Conservation (phyloP, 1,140 invertebrate species). For the honey bee (Apis mellifera) region DNA sequence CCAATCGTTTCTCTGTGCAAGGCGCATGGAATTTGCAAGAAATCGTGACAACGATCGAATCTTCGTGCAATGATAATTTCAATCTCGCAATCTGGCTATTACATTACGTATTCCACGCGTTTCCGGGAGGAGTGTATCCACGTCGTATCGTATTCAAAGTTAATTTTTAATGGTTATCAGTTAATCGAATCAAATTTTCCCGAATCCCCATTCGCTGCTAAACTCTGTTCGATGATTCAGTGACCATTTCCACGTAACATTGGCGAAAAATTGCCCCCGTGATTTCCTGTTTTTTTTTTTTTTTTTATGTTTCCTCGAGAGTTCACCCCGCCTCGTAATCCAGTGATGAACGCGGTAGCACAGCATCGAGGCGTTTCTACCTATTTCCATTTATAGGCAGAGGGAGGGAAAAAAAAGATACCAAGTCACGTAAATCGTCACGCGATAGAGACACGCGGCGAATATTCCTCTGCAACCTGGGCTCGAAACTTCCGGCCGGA, state of each 20-base stretch:
- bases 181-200: constrained; percentile 28
- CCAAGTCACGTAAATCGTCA: constrained; percentile 58
- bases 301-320: too few relatives aligned
- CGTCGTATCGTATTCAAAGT: background rate
- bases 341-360: background rate
- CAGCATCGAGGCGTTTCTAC: background rate
- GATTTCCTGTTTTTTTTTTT: too few relatives aligned
- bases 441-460: constrained; percentile 48
- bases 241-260: too few relatives aligned
- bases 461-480: constrained; percentile 57
- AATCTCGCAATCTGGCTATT: background rate
- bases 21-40: background rate
- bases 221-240: background rate
- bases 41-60: background rate
- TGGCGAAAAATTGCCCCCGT: background rate
- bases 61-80: background rate
- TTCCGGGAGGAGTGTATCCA: too few relatives aligned
- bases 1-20: too few relatives aligned
- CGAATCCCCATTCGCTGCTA: background rate
- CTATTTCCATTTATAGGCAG: constrained; percentile 43
- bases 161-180: background rate
- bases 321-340: background rate
- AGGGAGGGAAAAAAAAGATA: constrained; percentile 49
- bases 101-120: background rate
- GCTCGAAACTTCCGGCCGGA: constrained; percentile 66